Evolutionary conservation across 2,888 invertebrate species (phyloP).

Genomic region (Strigamia crassipes): DNA sequence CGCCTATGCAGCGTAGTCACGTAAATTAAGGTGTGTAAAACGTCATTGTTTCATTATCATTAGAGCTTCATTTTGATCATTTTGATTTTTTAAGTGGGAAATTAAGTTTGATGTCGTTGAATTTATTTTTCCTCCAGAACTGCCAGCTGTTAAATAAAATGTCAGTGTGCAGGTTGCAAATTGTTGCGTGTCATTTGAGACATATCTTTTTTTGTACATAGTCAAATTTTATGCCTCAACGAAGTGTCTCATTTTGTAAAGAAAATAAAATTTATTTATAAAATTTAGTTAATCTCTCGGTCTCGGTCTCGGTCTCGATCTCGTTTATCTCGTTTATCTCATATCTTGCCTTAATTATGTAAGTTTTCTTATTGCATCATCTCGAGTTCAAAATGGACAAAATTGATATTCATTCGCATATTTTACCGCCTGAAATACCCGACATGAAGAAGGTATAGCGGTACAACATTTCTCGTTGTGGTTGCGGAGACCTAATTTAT

Average conservation of each 20-base stretch:
- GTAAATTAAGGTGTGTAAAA: neutral
- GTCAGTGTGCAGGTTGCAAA: constrained; percentile 15
- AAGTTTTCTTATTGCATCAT: neutral
- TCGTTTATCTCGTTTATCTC: no score
- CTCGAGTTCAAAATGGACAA: constrained; percentile 54
- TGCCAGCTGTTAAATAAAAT: constrained; percentile 5
- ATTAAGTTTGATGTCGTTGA: neutral
- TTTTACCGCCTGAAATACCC: constrained; percentile 64
- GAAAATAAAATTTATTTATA: constrained; percentile 12
- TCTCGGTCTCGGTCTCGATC: no score
- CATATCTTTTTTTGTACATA: constrained; percentile 39
- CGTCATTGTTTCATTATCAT: no score
- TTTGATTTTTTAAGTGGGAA: neutral
- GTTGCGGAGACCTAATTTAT: neutral
- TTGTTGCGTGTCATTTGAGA: constrained; percentile 36
- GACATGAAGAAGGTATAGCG: constrained; percentile 61
- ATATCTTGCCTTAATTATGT: neutral
- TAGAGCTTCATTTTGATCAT: neutral
- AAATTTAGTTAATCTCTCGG: neutral
- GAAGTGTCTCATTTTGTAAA: constrained; percentile 31
- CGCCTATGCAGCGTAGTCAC: neutral
- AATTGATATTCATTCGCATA: constrained; percentile 64
- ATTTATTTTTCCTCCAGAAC: neutral
- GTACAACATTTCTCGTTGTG: neutral
- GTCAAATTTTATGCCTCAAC: constrained; percentile 25